phyloP scores from a whole-genome alignment of 2,113 vertebrate genomes.

The Proteles cristata region DNA sequence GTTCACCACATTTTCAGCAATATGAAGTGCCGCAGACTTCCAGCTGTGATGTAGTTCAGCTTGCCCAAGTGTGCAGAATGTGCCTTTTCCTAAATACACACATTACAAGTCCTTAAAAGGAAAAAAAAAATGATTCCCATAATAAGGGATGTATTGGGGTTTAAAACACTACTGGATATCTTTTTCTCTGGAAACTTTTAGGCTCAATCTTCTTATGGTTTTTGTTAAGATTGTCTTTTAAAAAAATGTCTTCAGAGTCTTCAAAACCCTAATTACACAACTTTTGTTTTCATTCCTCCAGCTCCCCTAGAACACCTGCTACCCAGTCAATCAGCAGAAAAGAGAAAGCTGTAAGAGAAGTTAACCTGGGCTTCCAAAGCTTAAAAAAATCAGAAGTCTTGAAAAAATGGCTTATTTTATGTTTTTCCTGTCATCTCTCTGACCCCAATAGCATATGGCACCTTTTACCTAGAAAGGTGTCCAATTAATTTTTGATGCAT shows the following conservation, averaged over 20 bases:
- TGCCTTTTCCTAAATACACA: background rate
- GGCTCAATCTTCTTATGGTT: background rate
- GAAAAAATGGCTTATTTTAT: background rate
- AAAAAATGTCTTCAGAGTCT: background rate
- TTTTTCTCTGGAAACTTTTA: background rate
- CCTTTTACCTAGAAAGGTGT: background rate
- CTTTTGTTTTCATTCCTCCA: background rate
- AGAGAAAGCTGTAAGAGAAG: background rate
- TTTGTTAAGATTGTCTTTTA: background rate
- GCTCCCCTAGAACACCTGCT: background rate
- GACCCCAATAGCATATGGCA: background rate
- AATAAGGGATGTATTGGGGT: no score
- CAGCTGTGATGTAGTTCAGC: background rate
- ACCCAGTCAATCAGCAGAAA: background rate
- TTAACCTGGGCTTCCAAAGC: background rate
- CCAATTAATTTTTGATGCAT: background rate
- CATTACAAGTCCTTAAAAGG: background rate
- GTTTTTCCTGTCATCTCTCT: background rate
- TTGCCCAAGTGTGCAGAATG: background rate
- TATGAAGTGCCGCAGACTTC: background rate
- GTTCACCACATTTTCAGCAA: background rate
- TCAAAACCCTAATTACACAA: background rate
- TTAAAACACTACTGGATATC: background rate
- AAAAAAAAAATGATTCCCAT: background rate
- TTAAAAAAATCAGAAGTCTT: background rate